Conservation (phyloP, 2,113 vertebrate species). For the Channa maculata region DNA sequence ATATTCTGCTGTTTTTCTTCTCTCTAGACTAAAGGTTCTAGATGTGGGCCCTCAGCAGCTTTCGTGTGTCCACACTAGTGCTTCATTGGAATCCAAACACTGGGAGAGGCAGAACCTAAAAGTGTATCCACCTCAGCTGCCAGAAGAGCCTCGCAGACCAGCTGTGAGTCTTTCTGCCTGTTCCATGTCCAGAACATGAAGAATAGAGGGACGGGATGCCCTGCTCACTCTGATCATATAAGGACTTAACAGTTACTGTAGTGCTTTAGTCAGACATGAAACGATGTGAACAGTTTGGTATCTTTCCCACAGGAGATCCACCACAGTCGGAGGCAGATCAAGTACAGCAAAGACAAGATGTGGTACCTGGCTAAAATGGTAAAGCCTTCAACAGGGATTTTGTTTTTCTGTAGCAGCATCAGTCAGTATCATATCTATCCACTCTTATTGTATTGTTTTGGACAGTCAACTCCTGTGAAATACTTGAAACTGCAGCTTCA, state of each 20-base stretch:
- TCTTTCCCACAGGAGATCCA: constrained; percentile 86
- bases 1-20: background rate
- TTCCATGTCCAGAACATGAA: too few relatives aligned
- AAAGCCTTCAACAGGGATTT: constrained; percentile 7
- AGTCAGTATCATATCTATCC: too few relatives aligned
- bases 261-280: too few relatives aligned
- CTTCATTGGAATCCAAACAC: constrained; percentile 65
- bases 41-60: constrained; percentile 60
- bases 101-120: constrained; percentile 92
- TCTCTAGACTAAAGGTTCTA: constrained; percentile 77
- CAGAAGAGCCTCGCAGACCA: constrained; percentile 89
- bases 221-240: background rate
- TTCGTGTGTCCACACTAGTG: constrained; percentile 85
- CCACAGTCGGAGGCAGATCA: constrained; percentile 93
- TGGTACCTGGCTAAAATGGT: constrained; percentile 98
- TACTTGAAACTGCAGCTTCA: too few relatives aligned
- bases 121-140: constrained; percentile 90
- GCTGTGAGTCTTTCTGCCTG: constrained; percentile 86
- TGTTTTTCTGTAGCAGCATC: too few relatives aligned
- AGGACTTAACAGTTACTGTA: background rate
- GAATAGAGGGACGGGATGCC: background rate
- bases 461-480: too few relatives aligned
- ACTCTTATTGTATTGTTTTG: too few relatives aligned
- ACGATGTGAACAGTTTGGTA: background rate
- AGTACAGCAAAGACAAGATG: constrained; percentile 98